Evolutionary conservation across 2,888 invertebrate genomes (phyloP), one percentile per base, ranked within the genome.

Genomic region (Agrochola lychnidis): DNA sequence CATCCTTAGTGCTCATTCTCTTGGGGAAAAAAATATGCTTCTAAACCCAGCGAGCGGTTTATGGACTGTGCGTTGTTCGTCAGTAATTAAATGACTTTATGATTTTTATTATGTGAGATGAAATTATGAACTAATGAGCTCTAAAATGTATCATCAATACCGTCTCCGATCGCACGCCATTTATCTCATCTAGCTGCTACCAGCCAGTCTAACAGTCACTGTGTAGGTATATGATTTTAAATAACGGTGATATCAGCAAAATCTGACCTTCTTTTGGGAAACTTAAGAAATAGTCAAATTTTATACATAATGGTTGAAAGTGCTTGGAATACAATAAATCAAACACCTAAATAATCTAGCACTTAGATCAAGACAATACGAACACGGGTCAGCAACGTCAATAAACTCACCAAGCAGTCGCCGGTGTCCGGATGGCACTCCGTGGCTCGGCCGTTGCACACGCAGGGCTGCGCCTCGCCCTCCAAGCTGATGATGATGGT

Each of bases 341-440:
- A 30, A 59, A 59, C 7, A 6, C 22, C 40, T 22, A 16, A 14
- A 63, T n/a, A 63, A 40, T n/a, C 12, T 40, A 40, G 12, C 16
- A 30, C 7, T 57, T 30, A 30, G 1, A 25, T 30, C 16, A 57
- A 56, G 5, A 25, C 25, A 25, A 30, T 16, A 30, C 2, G 0
- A 30, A 14, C 3, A 30, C 59, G 30, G 19, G 30, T 30, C 19
- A 19, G 1, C 16, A 59, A 59, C 16, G 9, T 19, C 16, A 30
- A 19, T 40, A n/a, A 40, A 90, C 97, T 97, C 95, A 99, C 99
- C 97, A 97, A 93, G 91, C 99, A 99, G 79, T 98, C 94, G 73
- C 99, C 99, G 30, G 98, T 98, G 91, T 98, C 98, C 0, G 97
- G 97, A 91, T 99, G 97, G 91, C 99, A 99, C 22, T 97, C 95